Conservation (phyloP, 2,113 vertebrate species). For the Hemichromis elongatus region DNA sequence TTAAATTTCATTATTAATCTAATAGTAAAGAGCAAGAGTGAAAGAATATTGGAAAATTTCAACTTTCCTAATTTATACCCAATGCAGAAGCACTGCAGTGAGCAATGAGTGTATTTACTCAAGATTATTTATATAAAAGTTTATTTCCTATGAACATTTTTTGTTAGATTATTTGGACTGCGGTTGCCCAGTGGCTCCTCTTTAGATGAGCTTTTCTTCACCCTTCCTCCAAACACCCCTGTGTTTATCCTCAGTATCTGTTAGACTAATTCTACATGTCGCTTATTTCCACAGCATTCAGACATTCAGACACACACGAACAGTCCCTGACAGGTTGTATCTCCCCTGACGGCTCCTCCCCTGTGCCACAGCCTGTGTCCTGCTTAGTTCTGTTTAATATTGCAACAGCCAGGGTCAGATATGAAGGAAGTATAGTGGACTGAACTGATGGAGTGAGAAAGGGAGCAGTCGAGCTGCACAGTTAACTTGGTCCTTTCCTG, state of each 20-base stretch:
- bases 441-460: slow-evolving; percentile 16
- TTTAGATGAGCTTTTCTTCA: background rate
- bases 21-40: background rate
- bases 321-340: slow-evolving; percentile 28
- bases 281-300: background rate
- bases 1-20: background rate
- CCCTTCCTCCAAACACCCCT: background rate
- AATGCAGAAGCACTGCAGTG: background rate
- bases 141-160: background rate
- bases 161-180: background rate
- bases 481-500: background rate
- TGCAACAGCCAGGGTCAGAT: slow-evolving; percentile 45
- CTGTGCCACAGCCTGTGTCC: slow-evolving; percentile 38
- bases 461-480: background rate
- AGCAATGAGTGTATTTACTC: background rate
- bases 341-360: slow-evolving; percentile 40
- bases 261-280: background rate
- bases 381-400: slow-evolving; percentile 67
- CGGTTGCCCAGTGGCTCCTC: background rate
- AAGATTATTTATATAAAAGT: background rate
- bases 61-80: background rate
- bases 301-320: too few relatives aligned
- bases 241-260: background rate
- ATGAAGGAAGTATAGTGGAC: slow-evolving; percentile 6
- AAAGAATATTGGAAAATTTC: background rate